Percentiles rank a stretch among this genome's conserved stretches.
Evolutionary conservation across 1,140 invertebrate genomes (phyloP).

Genomic region (Macrostomum lignano): DNA sequence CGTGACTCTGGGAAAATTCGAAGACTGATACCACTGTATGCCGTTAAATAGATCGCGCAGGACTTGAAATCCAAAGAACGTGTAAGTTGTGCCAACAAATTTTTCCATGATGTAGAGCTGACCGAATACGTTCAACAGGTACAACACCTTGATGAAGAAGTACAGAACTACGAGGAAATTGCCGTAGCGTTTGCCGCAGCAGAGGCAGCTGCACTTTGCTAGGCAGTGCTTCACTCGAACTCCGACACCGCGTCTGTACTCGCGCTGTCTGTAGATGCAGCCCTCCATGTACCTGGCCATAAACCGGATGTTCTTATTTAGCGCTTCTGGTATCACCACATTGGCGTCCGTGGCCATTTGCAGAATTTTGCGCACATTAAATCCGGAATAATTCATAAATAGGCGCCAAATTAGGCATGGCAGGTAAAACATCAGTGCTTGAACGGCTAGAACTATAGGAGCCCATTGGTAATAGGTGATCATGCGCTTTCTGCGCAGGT

Average conservation of each 20-base stretch:
- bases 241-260: slow-evolving; percentile 7
- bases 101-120: slow-evolving; percentile 28
- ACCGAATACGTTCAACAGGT: slow-evolving; percentile 24
- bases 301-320: slow-evolving; percentile 6
- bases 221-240: slow-evolving; percentile 9
- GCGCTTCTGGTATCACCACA: slow-evolving; percentile 11
- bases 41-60: slow-evolving; percentile 28
- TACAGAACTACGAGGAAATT: slow-evolving; percentile 17
- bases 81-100: slow-evolving; percentile 10
- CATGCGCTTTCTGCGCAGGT: slow-evolving; percentile 12
- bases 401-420: slow-evolving; percentile 26
- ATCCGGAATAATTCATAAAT: slow-evolving; percentile 10
- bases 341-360: slow-evolving; percentile 9
- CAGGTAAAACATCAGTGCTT: slow-evolving; percentile 26
- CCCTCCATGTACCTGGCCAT: slow-evolving; percentile 8
- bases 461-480: slow-evolving; percentile 28
- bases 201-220: slow-evolving; percentile 15
- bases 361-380: slow-evolving; percentile 12
- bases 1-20: slow-evolving; percentile 30
- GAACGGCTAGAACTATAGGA: slow-evolving; percentile 25
- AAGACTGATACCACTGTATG: slow-evolving; percentile 23
- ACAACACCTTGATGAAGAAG: slow-evolving; percentile 13
- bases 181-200: slow-evolving; percentile 16
- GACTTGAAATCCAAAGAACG: slow-evolving; percentile 28
- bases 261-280: slow-evolving; percentile 10